Base-by-base conservation (phyloP, 2,113 vertebrate species). In the Oncorhynchus nerka region DNA sequence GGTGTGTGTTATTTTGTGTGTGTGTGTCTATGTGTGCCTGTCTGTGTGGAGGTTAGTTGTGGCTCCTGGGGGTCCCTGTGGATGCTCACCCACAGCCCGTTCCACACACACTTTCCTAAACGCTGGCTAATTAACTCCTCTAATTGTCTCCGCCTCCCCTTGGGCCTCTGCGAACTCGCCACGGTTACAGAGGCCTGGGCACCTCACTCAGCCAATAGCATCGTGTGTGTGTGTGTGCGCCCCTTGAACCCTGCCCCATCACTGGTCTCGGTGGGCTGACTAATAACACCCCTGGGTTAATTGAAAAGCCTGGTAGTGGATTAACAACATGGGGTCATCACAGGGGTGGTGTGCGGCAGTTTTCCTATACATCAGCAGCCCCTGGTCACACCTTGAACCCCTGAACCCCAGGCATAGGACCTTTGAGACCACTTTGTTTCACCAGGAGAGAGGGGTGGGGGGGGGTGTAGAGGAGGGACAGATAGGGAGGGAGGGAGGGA, bases 111-210 rank as follows among this genome's bases (percentile, higher is more conserved):
- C 79, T 82, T 70, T 78, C 81, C 66, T 79, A 76, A 86, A 89
- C 13, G 64, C 77, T 79, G 81, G 79, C 81, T 87, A 91, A 84
- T 90, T 89, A 84, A 86, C 76, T 76, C 70, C 77, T 79, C 73
- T 87, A 86, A 87, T 90, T 90, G 81, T 83, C n/a, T 83, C n/a
- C 73, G 57, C 68, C 75, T 75, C 85, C 81, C 84, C 68, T 64
- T 68, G 57, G 83, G 66, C 62, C 83, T 45, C 57, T 71, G 73
- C 74, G 86, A 77, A 75, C 71, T 71, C 28, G 57, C 80, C 73
- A 85, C 81, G 71, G 86, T 75, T 79, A 80, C 57, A 75, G 68
- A 65, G 39, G 76, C 74, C 79, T 74, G 62, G 83, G 69, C 59
- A 64, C 55, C 70, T 22, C 73, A 73, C 48, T 57, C n/a, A 49